A percentile compares a stretch with the other conserved stretches of the same genome.
Evolutionary conservation across 2,797 vertebrate genomes (phyloP).

Genomic region (Paramormyrops hopkinsi): DNA sequence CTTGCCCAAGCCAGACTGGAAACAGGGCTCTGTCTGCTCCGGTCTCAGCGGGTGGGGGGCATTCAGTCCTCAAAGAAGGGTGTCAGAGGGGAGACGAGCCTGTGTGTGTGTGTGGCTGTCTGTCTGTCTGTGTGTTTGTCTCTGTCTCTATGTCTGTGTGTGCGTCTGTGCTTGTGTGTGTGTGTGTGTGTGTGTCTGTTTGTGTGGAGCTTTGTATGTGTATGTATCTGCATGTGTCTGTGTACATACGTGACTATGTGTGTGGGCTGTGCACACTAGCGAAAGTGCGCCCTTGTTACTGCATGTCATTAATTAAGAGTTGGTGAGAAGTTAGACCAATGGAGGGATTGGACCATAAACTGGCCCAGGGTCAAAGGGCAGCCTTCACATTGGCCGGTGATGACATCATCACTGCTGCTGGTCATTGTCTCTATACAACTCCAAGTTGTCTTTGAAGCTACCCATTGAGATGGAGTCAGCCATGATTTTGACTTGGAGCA

Average conservation of each 20-base stretch:
- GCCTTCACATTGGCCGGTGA: not conserved
- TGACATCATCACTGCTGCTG: constrained; percentile 30
- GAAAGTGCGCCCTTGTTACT: not conserved
- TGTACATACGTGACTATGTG: constrained; percentile 21
- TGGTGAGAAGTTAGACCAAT: not conserved
- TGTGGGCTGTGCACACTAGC: not conserved
- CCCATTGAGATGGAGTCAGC: not conserved
- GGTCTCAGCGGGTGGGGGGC: constrained; percentile 50
- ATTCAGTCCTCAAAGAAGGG: constrained; percentile 45
- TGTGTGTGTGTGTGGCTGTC: constrained; percentile 10
- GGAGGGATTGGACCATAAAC: not conserved
- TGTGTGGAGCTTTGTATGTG: not conserved
- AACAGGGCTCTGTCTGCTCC: constrained; percentile 34
- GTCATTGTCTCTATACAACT: not conserved
- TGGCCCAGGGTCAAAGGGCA: not conserved
- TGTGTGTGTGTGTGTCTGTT: not conserved
- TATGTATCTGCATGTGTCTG: not conserved
- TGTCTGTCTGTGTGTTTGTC: not conserved
- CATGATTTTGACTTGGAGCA: not conserved
- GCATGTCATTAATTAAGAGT: not conserved
- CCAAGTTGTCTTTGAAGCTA: not conserved
- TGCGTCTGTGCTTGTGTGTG: constrained; percentile 15
- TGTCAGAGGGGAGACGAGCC: not conserved
- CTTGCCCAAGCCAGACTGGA: constrained; percentile 45
- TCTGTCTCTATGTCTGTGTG: constrained; percentile 8